A percentile compares a stretch with the other conserved stretches of the same genome.
Evolutionary conservation across 2,888 invertebrate species (phyloP).

Genomic region (Drosophila anomelani): DNA sequence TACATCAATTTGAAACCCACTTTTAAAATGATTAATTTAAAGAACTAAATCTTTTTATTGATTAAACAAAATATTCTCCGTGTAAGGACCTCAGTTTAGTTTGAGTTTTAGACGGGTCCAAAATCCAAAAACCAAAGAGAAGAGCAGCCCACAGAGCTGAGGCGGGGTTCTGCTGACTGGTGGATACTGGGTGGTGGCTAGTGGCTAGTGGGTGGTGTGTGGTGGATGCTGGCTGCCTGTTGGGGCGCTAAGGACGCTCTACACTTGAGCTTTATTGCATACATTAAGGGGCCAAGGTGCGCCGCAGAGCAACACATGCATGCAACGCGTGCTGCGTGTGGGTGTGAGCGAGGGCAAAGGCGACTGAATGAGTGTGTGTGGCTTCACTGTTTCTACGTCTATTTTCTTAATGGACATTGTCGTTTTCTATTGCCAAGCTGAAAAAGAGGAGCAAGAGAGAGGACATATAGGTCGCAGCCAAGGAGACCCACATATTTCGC

Average conservation of each 20-base stretch:
- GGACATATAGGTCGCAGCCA: slow-evolving; percentile 8
- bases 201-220: slow-evolving; percentile 17
- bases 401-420: slow-evolving; percentile 73
- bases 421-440: slow-evolving; percentile 52
- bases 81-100: slow-evolving; percentile 15
- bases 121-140: slow-evolving; percentile 45
- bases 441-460: slow-evolving; percentile 4
- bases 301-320: slow-evolving; percentile 61
- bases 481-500: slow-evolving; percentile 25
- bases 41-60: not conserved
- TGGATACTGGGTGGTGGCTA: slow-evolving; percentile 18
- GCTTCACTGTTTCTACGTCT: slow-evolving; percentile 47
- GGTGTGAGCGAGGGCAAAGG: slow-evolving; percentile 30
- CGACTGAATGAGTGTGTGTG: slow-evolving; percentile 1
- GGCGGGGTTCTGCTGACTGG: slow-evolving; percentile 18
- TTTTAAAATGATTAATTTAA: not conserved
- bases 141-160: slow-evolving; percentile 23
- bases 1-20: no score
- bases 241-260: slow-evolving; percentile 55
- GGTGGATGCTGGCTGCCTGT: slow-evolving; percentile 7
- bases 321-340: slow-evolving; percentile 16
- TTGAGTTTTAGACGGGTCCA: slow-evolving; percentile 35
- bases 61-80: not conserved
- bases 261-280: slow-evolving; percentile 79
- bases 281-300: slow-evolving; percentile 78